Evolutionary conservation across 2,888 invertebrate genomes (phyloP).

Genomic region (Suillia variegata): DNA sequence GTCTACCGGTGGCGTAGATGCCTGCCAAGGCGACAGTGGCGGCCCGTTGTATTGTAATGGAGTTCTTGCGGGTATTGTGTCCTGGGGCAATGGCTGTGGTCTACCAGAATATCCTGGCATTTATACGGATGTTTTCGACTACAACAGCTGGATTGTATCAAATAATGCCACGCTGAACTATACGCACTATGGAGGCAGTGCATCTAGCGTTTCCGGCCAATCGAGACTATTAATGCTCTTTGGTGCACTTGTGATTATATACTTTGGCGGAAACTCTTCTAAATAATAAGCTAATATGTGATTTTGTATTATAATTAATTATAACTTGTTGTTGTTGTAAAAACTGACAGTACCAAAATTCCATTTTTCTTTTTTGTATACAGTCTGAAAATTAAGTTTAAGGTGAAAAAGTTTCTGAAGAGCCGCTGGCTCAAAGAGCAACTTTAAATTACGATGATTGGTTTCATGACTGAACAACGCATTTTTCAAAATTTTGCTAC

Average conservation of each 20-base stretch:
- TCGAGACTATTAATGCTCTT: not conserved
- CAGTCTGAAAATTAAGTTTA: too few relatives aligned
- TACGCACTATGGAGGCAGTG: slow-evolving; percentile 23
- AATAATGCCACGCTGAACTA: slow-evolving; percentile 37
- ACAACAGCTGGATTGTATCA: slow-evolving; percentile 37
- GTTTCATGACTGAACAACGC: too few relatives aligned
- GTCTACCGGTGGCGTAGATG: slow-evolving; percentile 40
- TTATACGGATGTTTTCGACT: slow-evolving; percentile 48
- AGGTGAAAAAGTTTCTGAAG: too few relatives aligned
- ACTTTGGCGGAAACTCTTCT: not conserved
- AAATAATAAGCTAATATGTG: too few relatives aligned
- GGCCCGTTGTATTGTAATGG: slow-evolving; percentile 46
- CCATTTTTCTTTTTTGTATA: too few relatives aligned
- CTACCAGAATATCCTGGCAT: slow-evolving; percentile 42
- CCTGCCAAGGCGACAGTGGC: slow-evolving; percentile 55
- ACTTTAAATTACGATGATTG: too few relatives aligned
- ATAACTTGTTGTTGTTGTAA: too few relatives aligned
- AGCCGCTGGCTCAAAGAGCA: too few relatives aligned
- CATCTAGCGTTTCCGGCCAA: not conserved
- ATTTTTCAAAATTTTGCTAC: too few relatives aligned
- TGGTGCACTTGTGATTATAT: not conserved
- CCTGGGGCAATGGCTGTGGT: slow-evolving; percentile 47
- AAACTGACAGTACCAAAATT: too few relatives aligned
- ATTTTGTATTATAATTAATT: too few relatives aligned
- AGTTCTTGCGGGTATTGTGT: slow-evolving; percentile 43